phyloP scores from a whole-genome alignment of 2,113 vertebrate genomes.

The Limanda limanda region DNA sequence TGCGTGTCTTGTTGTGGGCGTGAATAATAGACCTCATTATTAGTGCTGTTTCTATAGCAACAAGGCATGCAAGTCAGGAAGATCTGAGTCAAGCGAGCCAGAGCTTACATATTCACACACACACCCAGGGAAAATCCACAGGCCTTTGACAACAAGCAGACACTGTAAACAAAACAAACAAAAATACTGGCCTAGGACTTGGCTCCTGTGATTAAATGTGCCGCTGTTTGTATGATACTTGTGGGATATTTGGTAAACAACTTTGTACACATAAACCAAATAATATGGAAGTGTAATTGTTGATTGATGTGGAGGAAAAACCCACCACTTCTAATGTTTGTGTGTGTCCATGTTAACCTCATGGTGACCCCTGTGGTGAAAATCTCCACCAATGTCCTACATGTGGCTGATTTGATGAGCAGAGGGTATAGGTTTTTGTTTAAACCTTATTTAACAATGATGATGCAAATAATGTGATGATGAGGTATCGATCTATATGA shows the following conservation, averaged over 20 bases:
- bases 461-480: no score
- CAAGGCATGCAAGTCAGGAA: slow-evolving; percentile 53
- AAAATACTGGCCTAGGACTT: background rate
- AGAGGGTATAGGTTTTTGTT: background rate
- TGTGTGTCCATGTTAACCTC: background rate
- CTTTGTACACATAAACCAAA: background rate
- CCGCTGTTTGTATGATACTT: background rate
- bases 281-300: background rate
- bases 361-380: background rate
- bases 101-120: slow-evolving; percentile 44
- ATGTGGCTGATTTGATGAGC: background rate
- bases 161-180: no score
- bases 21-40: slow-evolving; percentile 72
- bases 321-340: background rate
- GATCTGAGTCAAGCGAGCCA: slow-evolving; percentile 36
- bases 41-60: slow-evolving; percentile 77
- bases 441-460: no score
- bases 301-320: background rate
- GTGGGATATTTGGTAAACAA: background rate
- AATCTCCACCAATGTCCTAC: background rate
- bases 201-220: background rate
- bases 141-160: background rate
- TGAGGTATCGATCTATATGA: no score
- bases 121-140: slow-evolving; percentile 17
- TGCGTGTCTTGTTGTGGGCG: slow-evolving; percentile 52